A percentile compares a stretch with the other conserved stretches of the same genome.
phyloP scores from a whole-genome alignment of 2,797 vertebrate species.

The Smutsia gigantea region DNA sequence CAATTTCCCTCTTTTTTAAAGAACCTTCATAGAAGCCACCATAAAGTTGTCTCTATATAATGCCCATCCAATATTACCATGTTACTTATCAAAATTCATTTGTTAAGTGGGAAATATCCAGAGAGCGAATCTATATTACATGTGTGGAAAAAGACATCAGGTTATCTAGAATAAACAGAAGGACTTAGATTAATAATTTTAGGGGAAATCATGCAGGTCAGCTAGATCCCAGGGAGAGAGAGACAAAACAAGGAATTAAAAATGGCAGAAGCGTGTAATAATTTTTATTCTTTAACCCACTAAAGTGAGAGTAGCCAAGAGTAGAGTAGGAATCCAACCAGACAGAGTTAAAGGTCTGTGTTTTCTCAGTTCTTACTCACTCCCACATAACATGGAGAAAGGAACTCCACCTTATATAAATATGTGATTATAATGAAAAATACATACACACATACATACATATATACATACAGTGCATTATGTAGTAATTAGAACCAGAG shows the following conservation, averaged over 20 bases:
- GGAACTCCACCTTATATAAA: background rate
- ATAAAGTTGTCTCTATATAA: background rate
- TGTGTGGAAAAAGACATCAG: background rate
- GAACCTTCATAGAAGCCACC: background rate
- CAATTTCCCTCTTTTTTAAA: background rate
- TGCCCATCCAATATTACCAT: background rate
- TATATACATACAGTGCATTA: background rate
- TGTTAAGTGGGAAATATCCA: background rate
- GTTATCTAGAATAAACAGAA: background rate
- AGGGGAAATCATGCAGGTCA: background rate
- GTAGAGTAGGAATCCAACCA: background rate
- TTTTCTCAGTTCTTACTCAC: background rate
- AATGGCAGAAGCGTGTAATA: background rate
- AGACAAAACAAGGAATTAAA: constrained; percentile 11
- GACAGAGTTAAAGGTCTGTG: background rate
- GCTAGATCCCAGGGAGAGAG: background rate
- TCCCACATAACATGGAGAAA: background rate
- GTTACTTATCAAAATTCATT: background rate
- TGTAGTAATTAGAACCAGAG: background rate
- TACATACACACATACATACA: background rate
- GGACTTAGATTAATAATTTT: background rate
- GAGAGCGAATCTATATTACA: background rate
- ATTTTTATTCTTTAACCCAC: background rate
- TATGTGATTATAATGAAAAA: background rate
- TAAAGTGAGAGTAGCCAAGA: background rate